phyloP scores from a whole-genome alignment of 2,797 vertebrate genomes.

The Protosalanx chinensis region DNA sequence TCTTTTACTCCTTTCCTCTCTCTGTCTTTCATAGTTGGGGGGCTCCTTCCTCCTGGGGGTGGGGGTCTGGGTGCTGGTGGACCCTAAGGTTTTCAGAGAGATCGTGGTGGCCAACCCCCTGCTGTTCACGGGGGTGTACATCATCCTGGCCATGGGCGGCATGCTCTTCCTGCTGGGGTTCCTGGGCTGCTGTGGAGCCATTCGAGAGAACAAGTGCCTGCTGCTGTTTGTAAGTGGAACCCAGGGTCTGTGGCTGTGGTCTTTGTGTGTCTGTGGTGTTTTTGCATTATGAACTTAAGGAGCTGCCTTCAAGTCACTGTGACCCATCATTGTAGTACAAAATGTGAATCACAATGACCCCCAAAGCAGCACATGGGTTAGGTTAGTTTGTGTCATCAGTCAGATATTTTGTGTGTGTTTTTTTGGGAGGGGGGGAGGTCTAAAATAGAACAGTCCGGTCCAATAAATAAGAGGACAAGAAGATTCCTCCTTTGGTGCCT shows the following conservation, averaged over 20 bases:
- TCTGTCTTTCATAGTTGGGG: conserved; percentile 75
- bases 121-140: conserved; percentile 89
- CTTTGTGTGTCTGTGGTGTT: background rate
- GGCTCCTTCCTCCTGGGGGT: conserved; percentile 90
- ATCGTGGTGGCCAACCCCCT: conserved; percentile 90
- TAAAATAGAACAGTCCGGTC: conserved; percentile 24
- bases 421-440: conserved; percentile 9
- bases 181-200: conserved; percentile 93
- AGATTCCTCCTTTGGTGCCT: conserved; percentile 32
- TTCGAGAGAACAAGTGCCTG: conserved; percentile 95
- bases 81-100: conserved; percentile 92
- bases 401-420: conserved; percentile 15
- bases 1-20: background rate
- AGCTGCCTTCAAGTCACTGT: no score
- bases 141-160: conserved; percentile 89
- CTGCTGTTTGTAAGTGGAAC: conserved; percentile 87
- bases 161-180: conserved; percentile 95
- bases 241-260: background rate
- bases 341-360: no score
- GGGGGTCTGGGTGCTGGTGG: conserved; percentile 93
- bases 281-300: conserved; percentile 13
- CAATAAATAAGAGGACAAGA: conserved; percentile 38
- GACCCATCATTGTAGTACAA: no score
- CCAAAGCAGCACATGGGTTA: no score
- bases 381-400: conserved; percentile 39